phyloP scores from a whole-genome alignment of 2,113 vertebrate genomes.

The Columbina picui region DNA sequence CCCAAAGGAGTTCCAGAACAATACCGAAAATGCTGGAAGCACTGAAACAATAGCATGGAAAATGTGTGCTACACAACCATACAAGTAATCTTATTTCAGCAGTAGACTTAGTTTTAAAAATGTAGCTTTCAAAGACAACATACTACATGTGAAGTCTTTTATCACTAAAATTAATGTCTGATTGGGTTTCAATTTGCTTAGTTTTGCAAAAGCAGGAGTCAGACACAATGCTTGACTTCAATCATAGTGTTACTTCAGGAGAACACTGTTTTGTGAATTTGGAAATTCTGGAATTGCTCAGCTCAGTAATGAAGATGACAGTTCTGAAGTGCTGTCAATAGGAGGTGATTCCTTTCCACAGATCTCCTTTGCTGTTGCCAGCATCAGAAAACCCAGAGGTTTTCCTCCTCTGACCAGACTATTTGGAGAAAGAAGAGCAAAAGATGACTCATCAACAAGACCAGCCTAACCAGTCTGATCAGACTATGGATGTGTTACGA shows the following conservation, averaged over 20 bases:
- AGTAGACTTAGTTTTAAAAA: not conserved
- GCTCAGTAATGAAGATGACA: not conserved
- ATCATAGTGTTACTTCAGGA: not conserved
- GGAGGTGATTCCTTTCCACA: not conserved
- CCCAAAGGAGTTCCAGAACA: not conserved
- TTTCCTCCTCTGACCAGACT: not conserved
- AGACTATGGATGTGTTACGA: not conserved
- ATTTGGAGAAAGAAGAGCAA: not conserved
- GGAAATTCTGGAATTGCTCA: not conserved
- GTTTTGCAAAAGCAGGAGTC: not conserved
- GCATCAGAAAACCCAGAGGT: not conserved
- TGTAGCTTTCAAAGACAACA: not conserved
- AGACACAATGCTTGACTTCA: not conserved
- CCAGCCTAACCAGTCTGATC: constrained; percentile 31
- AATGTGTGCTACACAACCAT: not conserved
- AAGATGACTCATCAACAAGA: constrained; percentile 28
- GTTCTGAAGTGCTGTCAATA: not conserved
- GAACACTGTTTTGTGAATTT: not conserved
- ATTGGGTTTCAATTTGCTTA: not conserved
- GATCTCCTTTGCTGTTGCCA: not conserved
- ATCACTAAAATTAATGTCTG: not conserved
- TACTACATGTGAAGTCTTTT: not conserved
- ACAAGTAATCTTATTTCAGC: constrained; percentile 11
- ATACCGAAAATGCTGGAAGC: not conserved
- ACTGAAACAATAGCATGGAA: constrained; percentile 1